Percentiles rank a stretch among this genome's conserved stretches.
Conservation (phyloP, 2,888 invertebrate genomes). For the Drosophila koepferae region DNA sequence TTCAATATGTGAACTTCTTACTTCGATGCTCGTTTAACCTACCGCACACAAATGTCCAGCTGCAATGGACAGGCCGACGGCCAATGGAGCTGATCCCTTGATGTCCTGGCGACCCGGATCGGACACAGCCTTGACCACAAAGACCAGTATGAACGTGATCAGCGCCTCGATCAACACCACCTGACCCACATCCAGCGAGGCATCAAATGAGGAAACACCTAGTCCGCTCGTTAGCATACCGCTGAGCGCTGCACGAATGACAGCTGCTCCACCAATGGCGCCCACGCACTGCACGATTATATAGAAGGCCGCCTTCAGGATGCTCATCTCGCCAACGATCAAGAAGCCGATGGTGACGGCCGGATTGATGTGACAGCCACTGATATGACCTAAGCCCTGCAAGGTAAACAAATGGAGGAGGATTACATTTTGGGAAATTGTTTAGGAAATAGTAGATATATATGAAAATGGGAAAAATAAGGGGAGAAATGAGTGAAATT, state of each 20-base stretch:
- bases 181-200: slow-evolving; percentile 88
- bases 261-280: slow-evolving; percentile 92
- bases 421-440: background rate
- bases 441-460: background rate
- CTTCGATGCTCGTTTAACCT: slow-evolving; percentile 84
- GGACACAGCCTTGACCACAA: slow-evolving; percentile 94
- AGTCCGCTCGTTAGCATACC: slow-evolving; percentile 86
- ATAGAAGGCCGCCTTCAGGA: slow-evolving; percentile 92
- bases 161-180: slow-evolving; percentile 93
- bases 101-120: slow-evolving; percentile 92
- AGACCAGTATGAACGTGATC: slow-evolving; percentile 93
- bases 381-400: slow-evolving; percentile 93
- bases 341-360: slow-evolving; percentile 94
- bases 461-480: too few species aligned
- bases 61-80: slow-evolving; percentile 94
- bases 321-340: slow-evolving; percentile 91
- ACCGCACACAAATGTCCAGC: slow-evolving; percentile 94
- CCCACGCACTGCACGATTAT: slow-evolving; percentile 93
- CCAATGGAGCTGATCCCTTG: slow-evolving; percentile 93
- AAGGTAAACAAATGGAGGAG: background rate
- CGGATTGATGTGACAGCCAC: slow-evolving; percentile 96
- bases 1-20: background rate
- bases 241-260: slow-evolving; percentile 89
- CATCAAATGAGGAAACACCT: slow-evolving; percentile 89
- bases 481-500: too few species aligned